Conservation (phyloP, 2,888 invertebrate genomes). For the Idaea dimidiata region DNA sequence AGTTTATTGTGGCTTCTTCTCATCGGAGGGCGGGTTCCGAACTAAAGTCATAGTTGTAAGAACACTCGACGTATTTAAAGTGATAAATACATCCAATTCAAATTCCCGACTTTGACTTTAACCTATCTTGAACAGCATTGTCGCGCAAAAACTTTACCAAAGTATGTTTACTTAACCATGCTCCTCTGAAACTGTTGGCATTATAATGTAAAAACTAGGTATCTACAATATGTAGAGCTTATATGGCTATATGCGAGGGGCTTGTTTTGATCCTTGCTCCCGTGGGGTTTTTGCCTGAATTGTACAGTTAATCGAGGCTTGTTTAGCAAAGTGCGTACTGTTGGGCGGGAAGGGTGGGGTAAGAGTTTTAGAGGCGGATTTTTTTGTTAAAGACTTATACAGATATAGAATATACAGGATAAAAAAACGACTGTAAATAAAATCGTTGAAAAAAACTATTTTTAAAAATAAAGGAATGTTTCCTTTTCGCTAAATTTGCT, state of each 20-base stretch:
- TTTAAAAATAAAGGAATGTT: too few relatives aligned
- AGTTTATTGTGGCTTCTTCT: too few relatives aligned
- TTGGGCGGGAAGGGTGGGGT: constrained; percentile 24
- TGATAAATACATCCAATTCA: too few relatives aligned
- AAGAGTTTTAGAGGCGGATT: constrained; percentile 23
- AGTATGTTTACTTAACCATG: background rate
- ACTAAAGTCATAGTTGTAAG: too few relatives aligned
- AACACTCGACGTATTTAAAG: too few relatives aligned
- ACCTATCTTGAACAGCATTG: too few relatives aligned
- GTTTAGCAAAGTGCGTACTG: constrained; percentile 53
- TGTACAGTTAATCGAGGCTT: constrained; percentile 54
- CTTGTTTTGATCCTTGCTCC: constrained; percentile 14
- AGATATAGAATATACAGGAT: background rate
- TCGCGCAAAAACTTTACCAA: too few relatives aligned
- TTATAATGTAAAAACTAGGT: background rate
- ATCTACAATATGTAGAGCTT: background rate
- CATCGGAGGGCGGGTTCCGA: too few relatives aligned
- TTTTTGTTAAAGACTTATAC: background rate
- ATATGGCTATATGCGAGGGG: background rate
- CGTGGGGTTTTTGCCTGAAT: constrained; percentile 40
- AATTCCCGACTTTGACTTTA: too few relatives aligned
- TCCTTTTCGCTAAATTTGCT: too few relatives aligned
- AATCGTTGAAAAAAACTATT: too few relatives aligned
- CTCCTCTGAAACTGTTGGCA: background rate
- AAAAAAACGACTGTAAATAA: too few relatives aligned